Percentiles rank a stretch among this genome's conserved stretches.
Evolutionary conservation across 2,888 invertebrate genomes (phyloP).

Genomic region (Scaptomyza caliginosa): DNA sequence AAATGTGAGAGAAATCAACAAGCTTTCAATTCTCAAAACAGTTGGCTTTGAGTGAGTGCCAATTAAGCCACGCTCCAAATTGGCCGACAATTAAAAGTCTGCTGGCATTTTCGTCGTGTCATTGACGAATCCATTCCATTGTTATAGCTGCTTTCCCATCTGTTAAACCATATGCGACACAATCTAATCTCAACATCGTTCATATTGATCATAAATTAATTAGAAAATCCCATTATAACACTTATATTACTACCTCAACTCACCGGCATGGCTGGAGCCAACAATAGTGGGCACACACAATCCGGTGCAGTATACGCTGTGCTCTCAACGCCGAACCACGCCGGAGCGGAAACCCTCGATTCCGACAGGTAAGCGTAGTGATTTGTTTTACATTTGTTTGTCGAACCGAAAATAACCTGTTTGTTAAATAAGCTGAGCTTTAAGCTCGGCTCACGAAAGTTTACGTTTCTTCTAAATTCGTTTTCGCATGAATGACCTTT

Average conservation of each 20-base stretch:
- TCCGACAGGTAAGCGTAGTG: slow-evolving; percentile 51
- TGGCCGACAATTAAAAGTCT: slow-evolving; percentile 38
- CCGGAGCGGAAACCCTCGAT: slow-evolving; percentile 26
- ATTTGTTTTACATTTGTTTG: neutral
- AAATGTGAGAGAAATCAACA: slow-evolving; percentile 2
- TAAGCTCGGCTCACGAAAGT: neutral
- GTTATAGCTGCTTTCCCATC: slow-evolving; percentile 8
- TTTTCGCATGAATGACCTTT: neutral
- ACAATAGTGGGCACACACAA: slow-evolving; percentile 24
- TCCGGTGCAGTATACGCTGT: slow-evolving; percentile 64
- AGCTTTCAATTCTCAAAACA: slow-evolving; percentile 8
- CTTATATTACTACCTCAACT: slow-evolving; percentile 8
- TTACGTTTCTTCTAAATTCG: neutral
- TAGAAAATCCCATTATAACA: slow-evolving; percentile 29
- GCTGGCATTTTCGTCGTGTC: neutral
- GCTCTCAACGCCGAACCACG: slow-evolving; percentile 65
- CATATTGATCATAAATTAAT: slow-evolving; percentile 66
- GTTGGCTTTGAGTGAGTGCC: slow-evolving; percentile 27
- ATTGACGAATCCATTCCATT: slow-evolving; percentile 24
- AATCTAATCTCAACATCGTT: slow-evolving; percentile 61
- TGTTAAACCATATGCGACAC: slow-evolving; percentile 10
- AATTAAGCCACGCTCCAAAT: slow-evolving; percentile 57
- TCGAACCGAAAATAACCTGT: slow-evolving; percentile 4
- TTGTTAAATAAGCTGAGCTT: neutral
- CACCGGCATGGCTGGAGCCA: slow-evolving; percentile 25